Conservation (phyloP, 2,113 vertebrate genomes). For the Cephalopterus ornatus region DNA sequence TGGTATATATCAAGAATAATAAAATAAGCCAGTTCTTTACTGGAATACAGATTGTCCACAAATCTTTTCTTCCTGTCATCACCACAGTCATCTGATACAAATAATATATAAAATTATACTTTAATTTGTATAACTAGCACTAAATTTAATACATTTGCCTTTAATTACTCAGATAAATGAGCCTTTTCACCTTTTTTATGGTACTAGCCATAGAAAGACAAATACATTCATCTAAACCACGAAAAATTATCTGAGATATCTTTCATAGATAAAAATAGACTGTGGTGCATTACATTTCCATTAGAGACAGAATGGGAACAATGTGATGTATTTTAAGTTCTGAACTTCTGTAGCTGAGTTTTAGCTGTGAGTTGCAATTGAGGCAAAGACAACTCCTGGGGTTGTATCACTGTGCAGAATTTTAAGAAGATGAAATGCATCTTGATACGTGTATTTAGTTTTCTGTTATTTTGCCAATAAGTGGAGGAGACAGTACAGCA, state of each 20-base stretch:
- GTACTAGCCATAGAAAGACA: not conserved
- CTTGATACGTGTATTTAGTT: not conserved
- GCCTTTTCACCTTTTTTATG: not conserved
- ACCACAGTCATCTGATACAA: not conserved
- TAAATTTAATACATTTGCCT: not conserved
- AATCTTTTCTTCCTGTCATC: not conserved
- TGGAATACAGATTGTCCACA: not conserved
- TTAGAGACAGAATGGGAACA: slow-evolving; percentile 48
- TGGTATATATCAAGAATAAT: not conserved
- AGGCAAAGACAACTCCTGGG: slow-evolving; percentile 32
- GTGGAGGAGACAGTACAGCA: not conserved
- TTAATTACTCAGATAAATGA: not conserved
- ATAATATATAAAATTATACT: not conserved
- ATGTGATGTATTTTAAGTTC: slow-evolving; percentile 44
- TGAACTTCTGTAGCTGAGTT: not conserved
- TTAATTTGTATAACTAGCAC: not conserved
- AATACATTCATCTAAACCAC: not conserved
- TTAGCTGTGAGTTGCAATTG: not conserved
- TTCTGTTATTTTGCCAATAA: slow-evolving; percentile 26
- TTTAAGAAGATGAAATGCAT: slow-evolving; percentile 46
- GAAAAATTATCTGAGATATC: not conserved
- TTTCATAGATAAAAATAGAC: slow-evolving; percentile 28
- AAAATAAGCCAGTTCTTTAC: not conserved
- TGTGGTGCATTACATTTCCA: slow-evolving; percentile 9
- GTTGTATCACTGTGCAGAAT: slow-evolving; percentile 23